These are phyloP conservation scores for Nipponacmea schrenckii DNA, from an alignment of 2,888 invertebrate genomes.

Conservation along the genomic window DNA sequence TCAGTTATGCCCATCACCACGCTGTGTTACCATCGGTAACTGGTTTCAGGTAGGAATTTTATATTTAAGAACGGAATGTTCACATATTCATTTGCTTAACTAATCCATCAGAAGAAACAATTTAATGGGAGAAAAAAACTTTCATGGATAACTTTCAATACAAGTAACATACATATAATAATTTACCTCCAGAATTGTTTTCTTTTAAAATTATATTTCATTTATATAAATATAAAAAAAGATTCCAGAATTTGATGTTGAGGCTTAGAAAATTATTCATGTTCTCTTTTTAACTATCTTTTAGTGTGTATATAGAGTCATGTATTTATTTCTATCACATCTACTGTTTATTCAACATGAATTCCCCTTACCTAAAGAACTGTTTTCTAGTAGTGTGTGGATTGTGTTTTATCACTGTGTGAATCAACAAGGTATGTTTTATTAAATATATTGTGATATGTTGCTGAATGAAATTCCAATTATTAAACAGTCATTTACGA, in stretches of 20 bases:
- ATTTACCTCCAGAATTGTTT: too few relatives aligned
- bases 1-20: conserved; percentile 45
- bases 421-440: conserved; percentile 45
- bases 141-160: too few relatives aligned
- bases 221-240: too few relatives aligned
- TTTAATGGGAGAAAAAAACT: too few relatives aligned
- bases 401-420: conserved; percentile 54
- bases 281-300: conserved; percentile 11
- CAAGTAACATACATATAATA: too few relatives aligned
- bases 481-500: too few relatives aligned
- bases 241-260: too few relatives aligned
- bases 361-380: conserved; percentile 57
- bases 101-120: too few relatives aligned
- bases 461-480: background rate
- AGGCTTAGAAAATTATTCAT: too few relatives aligned
- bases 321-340: conserved; percentile 55
- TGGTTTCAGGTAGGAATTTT: conserved; percentile 58
- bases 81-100: background rate
- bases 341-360: conserved; percentile 54
- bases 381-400: conserved; percentile 61
- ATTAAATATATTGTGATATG: background rate
- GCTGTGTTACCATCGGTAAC: conserved; percentile 60
- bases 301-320: conserved; percentile 58
- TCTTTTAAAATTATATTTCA: too few relatives aligned
- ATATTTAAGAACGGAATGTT: background rate